Percentiles rank a stretch among this genome's conserved stretches.
These are phyloP conservation scores for Cephonodes hylas DNA, from an alignment of 2,888 invertebrate genomes.

Conservation along the genomic window DNA sequence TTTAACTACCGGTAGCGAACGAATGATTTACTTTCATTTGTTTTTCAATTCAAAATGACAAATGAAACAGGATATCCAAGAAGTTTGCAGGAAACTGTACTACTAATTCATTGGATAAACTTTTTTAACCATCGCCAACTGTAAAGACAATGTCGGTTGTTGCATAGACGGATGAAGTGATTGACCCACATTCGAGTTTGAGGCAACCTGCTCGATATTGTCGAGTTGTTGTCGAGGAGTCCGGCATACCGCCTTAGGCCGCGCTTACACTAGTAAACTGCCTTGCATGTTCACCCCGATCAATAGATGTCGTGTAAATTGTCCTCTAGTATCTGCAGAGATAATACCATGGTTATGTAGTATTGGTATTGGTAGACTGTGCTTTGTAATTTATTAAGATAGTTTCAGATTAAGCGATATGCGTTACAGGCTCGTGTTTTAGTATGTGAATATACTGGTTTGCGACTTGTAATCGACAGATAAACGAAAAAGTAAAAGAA, in stretches of 20 bases:
- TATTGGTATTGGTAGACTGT: neutral
- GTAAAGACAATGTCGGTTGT: constrained; percentile 31
- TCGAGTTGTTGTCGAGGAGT: neutral
- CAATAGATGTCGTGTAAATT: neutral
- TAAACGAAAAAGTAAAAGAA: no score
- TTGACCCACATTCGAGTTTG: constrained; percentile 32
- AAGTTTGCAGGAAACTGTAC: neutral
- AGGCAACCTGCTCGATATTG: constrained; percentile 26
- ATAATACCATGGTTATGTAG: neutral
- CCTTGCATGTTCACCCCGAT: neutral
- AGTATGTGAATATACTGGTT: neutral
- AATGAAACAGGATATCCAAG: neutral
- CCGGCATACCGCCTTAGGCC: neutral
- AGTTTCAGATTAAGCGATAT: no score
- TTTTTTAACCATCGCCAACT: constrained; percentile 39
- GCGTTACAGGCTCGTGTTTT: no score
- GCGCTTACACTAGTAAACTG: neutral
- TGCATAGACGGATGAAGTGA: constrained; percentile 34
- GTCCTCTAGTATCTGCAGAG: neutral
- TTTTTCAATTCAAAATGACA: neutral
- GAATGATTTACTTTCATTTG: neutral
- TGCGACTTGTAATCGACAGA: no score
- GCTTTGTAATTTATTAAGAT: neutral
- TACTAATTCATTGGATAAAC: neutral
- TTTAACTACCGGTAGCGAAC: no score